Conservation (phyloP, 2,888 invertebrate species). For the Ethmia dodecea region DNA sequence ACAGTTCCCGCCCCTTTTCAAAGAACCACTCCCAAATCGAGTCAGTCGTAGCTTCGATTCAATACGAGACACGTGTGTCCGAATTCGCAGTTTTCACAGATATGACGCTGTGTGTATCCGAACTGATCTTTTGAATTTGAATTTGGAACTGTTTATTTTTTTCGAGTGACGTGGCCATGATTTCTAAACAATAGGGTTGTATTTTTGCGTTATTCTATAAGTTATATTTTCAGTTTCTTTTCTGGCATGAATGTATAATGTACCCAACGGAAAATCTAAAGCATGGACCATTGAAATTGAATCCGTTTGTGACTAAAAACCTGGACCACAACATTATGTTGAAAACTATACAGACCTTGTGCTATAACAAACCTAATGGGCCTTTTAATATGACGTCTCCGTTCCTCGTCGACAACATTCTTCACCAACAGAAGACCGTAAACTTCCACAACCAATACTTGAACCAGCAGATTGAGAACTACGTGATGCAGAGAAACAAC, state of each 20-base stretch:
- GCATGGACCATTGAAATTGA: slow-evolving; percentile 63
- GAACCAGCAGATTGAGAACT: slow-evolving; percentile 69
- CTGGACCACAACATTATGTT: slow-evolving; percentile 69
- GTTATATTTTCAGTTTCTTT: slow-evolving; percentile 7
- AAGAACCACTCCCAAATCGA: slow-evolving; percentile 55
- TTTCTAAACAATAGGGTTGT: slow-evolving; percentile 2
- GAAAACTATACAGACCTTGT: slow-evolving; percentile 66
- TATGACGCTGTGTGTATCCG: slow-evolving; percentile 11
- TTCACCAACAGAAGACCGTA: slow-evolving; percentile 75
- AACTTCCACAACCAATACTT: slow-evolving; percentile 72
- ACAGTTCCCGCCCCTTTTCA: slow-evolving; percentile 57
- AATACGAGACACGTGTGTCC: slow-evolving; percentile 29
- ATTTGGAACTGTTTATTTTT: slow-evolving; percentile 18
- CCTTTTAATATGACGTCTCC: slow-evolving; percentile 77
- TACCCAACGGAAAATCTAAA: slow-evolving; percentile 59
- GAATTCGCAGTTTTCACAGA: slow-evolving; percentile 6
- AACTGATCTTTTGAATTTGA: slow-evolving; percentile 20
- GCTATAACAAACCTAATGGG: slow-evolving; percentile 52
- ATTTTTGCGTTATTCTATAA: not conserved
- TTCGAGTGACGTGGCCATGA: slow-evolving; percentile 12
- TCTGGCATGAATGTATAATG: slow-evolving; percentile 49
- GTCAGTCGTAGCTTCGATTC: slow-evolving; percentile 44
- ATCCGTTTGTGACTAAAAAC: slow-evolving; percentile 50
- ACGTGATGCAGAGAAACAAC: slow-evolving; percentile 49
- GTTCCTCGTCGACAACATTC: slow-evolving; percentile 79